Conservation (phyloP, 2,888 invertebrate species). For the Patella ulyssiponensis region DNA sequence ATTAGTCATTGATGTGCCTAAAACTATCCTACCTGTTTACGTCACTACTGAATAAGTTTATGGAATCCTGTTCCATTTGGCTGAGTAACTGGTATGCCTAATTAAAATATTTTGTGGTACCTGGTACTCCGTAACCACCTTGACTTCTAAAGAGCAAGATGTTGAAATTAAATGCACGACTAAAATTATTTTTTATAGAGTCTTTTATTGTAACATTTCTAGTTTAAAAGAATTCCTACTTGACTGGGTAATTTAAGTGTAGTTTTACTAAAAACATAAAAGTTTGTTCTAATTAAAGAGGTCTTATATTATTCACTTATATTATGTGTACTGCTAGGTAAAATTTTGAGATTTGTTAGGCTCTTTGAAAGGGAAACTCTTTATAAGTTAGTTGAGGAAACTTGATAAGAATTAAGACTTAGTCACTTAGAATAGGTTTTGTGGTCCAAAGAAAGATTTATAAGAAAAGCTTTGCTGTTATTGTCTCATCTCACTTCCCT, state of each 20-base stretch:
- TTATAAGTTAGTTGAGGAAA: background rate
- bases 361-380: background rate
- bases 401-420: slow-evolving; percentile 4
- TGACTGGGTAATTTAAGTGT: too few species aligned
- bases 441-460: slow-evolving; percentile 7
- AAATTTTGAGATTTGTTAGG: background rate
- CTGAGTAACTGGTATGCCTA: slow-evolving; percentile 5
- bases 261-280: too few species aligned
- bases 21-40: background rate
- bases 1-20: slow-evolving; percentile 1
- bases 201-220: too few species aligned
- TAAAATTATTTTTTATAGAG: too few species aligned
- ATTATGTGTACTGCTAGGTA: too few species aligned
- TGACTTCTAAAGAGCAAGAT: too few species aligned
- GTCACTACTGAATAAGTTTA: background rate
- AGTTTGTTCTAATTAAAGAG: too few species aligned
- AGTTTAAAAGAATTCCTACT: too few species aligned
- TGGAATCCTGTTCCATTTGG: slow-evolving; percentile 5
- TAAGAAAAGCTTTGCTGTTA: background rate
- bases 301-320: too few species aligned
- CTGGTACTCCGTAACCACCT: background rate
- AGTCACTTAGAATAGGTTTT: background rate
- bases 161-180: too few species aligned
- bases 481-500: slow-evolving; percentile 7
- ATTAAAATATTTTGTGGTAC: slow-evolving; percentile 2